phyloP scores from a whole-genome alignment of 2,797 vertebrate genomes.

The Apodemus agrarius region DNA sequence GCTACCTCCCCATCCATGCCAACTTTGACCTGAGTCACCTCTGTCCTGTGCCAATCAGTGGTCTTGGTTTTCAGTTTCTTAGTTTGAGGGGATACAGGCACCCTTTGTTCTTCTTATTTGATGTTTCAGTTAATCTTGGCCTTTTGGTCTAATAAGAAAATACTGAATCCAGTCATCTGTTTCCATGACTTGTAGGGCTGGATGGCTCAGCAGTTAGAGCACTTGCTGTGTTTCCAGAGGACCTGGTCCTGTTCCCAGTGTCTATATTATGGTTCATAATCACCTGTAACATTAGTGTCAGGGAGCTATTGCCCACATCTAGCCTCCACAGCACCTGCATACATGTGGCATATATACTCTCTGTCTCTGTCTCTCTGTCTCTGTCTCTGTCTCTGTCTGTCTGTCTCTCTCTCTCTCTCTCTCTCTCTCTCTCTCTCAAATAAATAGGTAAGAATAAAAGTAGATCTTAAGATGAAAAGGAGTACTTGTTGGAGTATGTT shows the following conservation, averaged over 20 bases:
- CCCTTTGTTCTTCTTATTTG: not conserved
- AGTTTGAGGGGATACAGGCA: too few relatives aligned
- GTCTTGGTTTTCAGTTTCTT: not conserved
- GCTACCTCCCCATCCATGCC: not conserved
- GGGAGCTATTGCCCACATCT: not conserved
- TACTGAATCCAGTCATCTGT: too few relatives aligned
- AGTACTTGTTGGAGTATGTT: not conserved
- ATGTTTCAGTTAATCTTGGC: too few relatives aligned
- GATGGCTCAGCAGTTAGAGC: not conserved
- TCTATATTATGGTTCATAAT: not conserved
- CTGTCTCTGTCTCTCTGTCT: too few relatives aligned
- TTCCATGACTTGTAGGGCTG: not conserved
- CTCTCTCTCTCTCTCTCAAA: not conserved
- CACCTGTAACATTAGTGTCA: not conserved
- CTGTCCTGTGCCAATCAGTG: accelerated
- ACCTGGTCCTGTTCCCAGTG: too few relatives aligned
- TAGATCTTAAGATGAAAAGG: not conserved
- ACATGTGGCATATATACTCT: too few relatives aligned
- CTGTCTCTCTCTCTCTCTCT: too few relatives aligned
- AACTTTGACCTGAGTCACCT: not conserved
- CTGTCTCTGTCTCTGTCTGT: too few relatives aligned
- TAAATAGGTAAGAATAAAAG: not conserved
- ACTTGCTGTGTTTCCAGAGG: not conserved
- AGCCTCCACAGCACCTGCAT: not conserved
- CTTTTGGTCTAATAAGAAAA: not conserved